A percentile compares a stretch with the other conserved stretches of the same genome.
Evolutionary conservation across 2,888 invertebrate genomes (phyloP).

Genomic region (Lasioglossum pauxillum): DNA sequence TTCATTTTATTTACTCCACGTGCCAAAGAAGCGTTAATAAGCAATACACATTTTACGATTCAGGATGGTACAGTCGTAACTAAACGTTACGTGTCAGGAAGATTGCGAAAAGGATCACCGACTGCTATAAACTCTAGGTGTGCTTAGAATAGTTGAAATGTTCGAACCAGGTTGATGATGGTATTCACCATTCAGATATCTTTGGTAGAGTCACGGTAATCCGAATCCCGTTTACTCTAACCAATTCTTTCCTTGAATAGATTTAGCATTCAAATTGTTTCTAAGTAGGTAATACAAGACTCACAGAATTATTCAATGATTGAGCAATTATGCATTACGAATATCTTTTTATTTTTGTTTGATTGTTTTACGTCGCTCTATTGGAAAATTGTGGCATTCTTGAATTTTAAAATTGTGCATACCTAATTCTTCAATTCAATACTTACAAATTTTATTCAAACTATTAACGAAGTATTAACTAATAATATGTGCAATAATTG

Average conservation of each 20-base stretch:
- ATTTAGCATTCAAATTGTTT: background rate
- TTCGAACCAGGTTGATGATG: background rate
- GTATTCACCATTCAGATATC: background rate
- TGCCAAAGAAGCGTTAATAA: background rate
- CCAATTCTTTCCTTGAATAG: background rate
- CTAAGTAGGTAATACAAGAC: background rate
- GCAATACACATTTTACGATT: background rate
- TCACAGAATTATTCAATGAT: background rate
- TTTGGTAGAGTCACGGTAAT: slow-evolving; percentile 21
- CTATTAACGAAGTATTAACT: too few relatives aligned
- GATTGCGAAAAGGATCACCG: background rate
- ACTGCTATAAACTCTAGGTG: background rate
- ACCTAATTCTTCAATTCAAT: background rate
- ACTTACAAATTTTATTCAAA: too few relatives aligned
- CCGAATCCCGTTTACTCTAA: slow-evolving; percentile 26
- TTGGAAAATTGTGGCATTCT: background rate
- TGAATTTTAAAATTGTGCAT: background rate
- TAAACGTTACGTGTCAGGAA: background rate
- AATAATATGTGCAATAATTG: too few relatives aligned
- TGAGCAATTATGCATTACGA: background rate
- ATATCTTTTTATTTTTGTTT: too few relatives aligned
- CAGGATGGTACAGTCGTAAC: background rate
- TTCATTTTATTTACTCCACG: background rate
- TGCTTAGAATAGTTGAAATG: background rate
- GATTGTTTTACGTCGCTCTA: too few relatives aligned